Evolutionary conservation across 2,113 vertebrate species (phyloP).

Genomic region (Spheniscus mendiculus): DNA sequence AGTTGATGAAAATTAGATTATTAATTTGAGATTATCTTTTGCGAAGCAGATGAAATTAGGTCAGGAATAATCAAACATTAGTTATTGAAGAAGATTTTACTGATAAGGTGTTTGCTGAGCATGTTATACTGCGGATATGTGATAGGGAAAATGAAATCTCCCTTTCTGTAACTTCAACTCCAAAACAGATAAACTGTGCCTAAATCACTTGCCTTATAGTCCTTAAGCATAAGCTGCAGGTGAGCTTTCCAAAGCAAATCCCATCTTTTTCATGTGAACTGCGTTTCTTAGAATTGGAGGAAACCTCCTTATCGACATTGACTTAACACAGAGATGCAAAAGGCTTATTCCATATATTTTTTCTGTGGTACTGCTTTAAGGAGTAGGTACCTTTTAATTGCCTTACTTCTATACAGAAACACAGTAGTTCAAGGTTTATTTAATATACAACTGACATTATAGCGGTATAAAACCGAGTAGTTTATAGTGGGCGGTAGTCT

Average conservation of each 20-base stretch:
- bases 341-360: background rate
- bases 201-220: background rate
- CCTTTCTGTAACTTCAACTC: background rate
- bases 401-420: background rate
- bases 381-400: background rate
- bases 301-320: background rate
- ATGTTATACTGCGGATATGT: background rate
- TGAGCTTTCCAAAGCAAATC: background rate
- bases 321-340: background rate
- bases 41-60: constrained; percentile 24
- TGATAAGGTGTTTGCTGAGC: background rate
- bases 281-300: background rate
- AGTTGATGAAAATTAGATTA: constrained; percentile 12
- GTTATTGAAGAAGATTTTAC: constrained; percentile 14
- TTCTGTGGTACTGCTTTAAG: background rate
- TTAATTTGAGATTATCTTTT: constrained; percentile 22
- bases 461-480: background rate
- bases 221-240: background rate
- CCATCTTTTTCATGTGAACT: background rate
- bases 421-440: background rate
- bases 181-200: background rate
- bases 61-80: constrained; percentile 3
- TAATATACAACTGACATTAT: background rate
- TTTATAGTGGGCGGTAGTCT: background rate
- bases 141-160: background rate